Conservation (phyloP, 2,113 vertebrate genomes). For the Zootoca vivipara region DNA sequence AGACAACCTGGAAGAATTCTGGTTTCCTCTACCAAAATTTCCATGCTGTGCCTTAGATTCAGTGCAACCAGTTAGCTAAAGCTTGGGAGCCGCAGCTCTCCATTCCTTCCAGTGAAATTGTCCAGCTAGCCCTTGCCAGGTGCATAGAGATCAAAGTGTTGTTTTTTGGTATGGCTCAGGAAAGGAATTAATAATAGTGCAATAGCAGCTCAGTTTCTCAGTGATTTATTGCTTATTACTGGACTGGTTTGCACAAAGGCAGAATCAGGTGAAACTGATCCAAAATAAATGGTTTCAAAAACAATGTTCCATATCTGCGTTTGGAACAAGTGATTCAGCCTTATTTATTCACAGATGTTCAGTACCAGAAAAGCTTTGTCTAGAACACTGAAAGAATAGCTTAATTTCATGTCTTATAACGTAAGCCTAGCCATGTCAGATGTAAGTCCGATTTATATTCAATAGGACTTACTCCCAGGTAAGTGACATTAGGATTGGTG, state of each 20-base stretch:
- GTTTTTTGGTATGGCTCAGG: not conserved
- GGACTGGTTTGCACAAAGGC: constrained; percentile 33
- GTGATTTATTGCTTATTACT: constrained; percentile 46
- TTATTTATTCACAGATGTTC: not conserved
- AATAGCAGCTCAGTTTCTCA: constrained; percentile 12
- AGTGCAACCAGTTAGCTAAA: not conserved
- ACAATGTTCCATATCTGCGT: constrained; percentile 5
- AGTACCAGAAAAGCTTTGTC: not conserved
- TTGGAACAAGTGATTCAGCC: not conserved
- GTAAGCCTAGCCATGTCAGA: too few species aligned
- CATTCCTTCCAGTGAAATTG: not conserved
- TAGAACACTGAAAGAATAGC: not conserved
- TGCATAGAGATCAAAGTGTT: constrained; percentile 4
- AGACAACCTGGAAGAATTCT: not conserved
- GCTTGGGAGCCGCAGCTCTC: not conserved
- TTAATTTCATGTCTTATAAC: rapidly evolving
- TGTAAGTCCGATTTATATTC: too few species aligned
- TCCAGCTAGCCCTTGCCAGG: constrained; percentile 1
- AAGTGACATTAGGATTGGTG: too few species aligned
- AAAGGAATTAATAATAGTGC: constrained; percentile 35
- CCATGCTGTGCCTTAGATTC: not conserved
- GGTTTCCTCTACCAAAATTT: not conserved
- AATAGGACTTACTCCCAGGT: too few species aligned
- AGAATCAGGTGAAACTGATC: constrained; percentile 8
- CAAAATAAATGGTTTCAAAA: constrained; percentile 47